Base-by-base conservation (phyloP, 2,797 vertebrate genomes). In the Peromyscus eremicus region DNA sequence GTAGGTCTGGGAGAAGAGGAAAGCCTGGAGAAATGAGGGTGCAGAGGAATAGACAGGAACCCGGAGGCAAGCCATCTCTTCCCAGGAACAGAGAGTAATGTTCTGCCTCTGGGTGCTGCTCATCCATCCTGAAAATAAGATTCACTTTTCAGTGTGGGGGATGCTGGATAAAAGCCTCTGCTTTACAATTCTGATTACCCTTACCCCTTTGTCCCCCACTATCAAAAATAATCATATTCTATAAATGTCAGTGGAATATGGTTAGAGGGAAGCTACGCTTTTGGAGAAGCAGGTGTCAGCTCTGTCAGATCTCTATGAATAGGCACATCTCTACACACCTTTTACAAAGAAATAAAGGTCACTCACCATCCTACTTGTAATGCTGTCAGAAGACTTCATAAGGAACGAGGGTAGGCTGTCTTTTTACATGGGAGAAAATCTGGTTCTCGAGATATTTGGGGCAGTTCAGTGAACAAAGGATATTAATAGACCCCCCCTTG, bases 291-390 rank as follows among this genome's bases (percentile, higher is more conserved):
- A 96, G 91, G 94, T 96, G 95, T 96, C 92, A 85, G 82, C 46
- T 75, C 85, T 93, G 82, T 87, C 89, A 89, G 94, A 76, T 70
- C 82, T 64, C 91, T 94, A 79, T 96, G 94, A 97, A 97, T 92
- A 96, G 94, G 71, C 77, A 73, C 91, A 95, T 96, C 89, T 85
- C 82, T 68, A 75, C 17, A 81, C 79, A 73, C n/a, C 52, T 93
- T 73, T 88, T 81, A 77, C 85, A 91, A 92, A 89, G 85, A 92
- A 94, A 95, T 88, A 97, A 97, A 96, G 95, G 95, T 95, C 97
- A 95, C 46, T 92, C 23, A 32, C 64, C 95, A 95, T 71, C 55
- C 76, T 79, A 32, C 91, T 92, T 97, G 83, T 94, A 94, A 96
- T 93, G 89, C 62, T 96, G 95, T 88, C 97, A 95, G 95, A 87